Evolutionary conservation across 1,140 invertebrate genomes (phyloP).

Genomic region (Maniola jurtina): DNA sequence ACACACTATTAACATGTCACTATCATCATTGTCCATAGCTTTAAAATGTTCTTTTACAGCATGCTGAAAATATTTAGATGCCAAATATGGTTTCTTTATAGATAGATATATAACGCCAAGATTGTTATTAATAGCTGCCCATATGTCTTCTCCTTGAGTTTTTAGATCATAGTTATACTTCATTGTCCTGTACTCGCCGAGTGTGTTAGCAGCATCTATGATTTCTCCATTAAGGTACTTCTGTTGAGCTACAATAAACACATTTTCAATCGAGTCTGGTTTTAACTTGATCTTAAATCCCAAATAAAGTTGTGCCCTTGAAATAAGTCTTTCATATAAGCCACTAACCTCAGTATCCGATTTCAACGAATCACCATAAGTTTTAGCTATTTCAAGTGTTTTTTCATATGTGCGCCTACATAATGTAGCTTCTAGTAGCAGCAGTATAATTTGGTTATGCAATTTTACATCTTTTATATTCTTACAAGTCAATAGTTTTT

Average conservation of each 20-base stretch:
- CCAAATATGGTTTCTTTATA: slow-evolving; percentile 91
- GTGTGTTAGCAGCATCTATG: slow-evolving; percentile 77
- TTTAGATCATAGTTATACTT: slow-evolving; percentile 68
- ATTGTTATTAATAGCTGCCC: slow-evolving; percentile 92
- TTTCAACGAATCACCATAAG: slow-evolving; percentile 52
- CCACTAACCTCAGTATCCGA: slow-evolving; percentile 58
- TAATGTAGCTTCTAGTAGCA: slow-evolving; percentile 72
- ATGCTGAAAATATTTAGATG: slow-evolving; percentile 90
- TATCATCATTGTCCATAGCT: slow-evolving; percentile 66
- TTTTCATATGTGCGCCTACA: slow-evolving; percentile 67
- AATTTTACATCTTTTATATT: slow-evolving; percentile 68
- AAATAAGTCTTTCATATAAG: slow-evolving; percentile 71
- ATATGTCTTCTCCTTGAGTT: slow-evolving; percentile 71
- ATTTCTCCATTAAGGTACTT: slow-evolving; percentile 80
- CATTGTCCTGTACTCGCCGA: slow-evolving; percentile 75
- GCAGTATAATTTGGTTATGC: slow-evolving; percentile 67
- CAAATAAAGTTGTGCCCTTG: slow-evolving; percentile 75
- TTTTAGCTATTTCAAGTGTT: slow-evolving; percentile 61
- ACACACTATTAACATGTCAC: slow-evolving; percentile 64
- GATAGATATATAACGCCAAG: slow-evolving; percentile 93
- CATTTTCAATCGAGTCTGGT: slow-evolving; percentile 69
- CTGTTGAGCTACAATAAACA: slow-evolving; percentile 78
- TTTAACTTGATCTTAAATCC: slow-evolving; percentile 76
- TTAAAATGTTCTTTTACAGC: slow-evolving; percentile 90
- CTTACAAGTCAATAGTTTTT: slow-evolving; percentile 72